Percentiles rank a stretch among this genome's conserved stretches.
phyloP scores from a whole-genome alignment of 2,113 vertebrate species.

The Corapipo altera region DNA sequence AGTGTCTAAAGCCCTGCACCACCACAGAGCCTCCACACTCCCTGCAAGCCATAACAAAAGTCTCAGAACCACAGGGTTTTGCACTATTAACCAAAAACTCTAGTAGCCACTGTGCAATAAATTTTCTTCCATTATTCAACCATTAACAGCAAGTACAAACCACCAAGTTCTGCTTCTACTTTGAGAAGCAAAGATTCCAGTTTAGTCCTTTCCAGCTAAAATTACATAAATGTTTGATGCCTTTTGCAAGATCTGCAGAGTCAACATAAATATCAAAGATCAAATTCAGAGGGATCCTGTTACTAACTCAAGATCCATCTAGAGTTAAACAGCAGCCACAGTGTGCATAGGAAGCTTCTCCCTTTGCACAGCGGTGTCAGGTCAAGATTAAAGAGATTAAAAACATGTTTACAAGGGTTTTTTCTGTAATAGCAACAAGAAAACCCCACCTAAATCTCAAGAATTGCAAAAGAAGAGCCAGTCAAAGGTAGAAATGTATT shows the following conservation, averaged over 20 bases:
- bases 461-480: background rate
- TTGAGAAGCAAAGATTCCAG: background rate
- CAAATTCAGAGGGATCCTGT: background rate
- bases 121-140: background rate
- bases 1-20: background rate
- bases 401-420: background rate
- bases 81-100: background rate
- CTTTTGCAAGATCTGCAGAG: slow-evolving; percentile 32
- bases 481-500: slow-evolving; percentile 23
- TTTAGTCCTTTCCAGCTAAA: background rate
- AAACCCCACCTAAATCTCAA: background rate
- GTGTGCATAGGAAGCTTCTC: background rate
- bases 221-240: slow-evolving; percentile 2
- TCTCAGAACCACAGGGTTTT: background rate
- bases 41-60: background rate
- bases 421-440: background rate
- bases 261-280: slow-evolving; percentile 21
- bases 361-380: background rate
- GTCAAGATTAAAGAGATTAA: background rate
- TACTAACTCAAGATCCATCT: background rate
- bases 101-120: background rate
- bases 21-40: background rate
- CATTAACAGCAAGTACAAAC: slow-evolving; percentile 10
- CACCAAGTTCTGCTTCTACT: background rate
- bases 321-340: background rate